Conservation (phyloP, 1,140 invertebrate genomes). For the Eurosta solidaginis region DNA sequence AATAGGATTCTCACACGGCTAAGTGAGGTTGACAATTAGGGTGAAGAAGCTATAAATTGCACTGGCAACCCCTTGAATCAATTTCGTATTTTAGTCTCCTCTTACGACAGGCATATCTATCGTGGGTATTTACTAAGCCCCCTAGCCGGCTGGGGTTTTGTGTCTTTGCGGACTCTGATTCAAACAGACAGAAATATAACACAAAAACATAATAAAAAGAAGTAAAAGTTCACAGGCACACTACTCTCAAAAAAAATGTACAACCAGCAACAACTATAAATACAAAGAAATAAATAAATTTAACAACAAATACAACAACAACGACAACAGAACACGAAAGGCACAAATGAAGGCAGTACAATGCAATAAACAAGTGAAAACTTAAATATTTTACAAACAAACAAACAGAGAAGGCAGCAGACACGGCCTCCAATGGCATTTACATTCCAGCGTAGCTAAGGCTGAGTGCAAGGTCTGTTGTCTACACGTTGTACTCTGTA, state of each 20-base stretch:
- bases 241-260: not conserved
- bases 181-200: not conserved
- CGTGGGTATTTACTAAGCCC: too few relatives aligned
- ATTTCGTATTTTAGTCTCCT: too few relatives aligned
- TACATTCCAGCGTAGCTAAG: not conserved
- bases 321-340: not conserved
- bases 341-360: not conserved
- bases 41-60: too few relatives aligned
- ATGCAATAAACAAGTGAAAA: conserved; percentile 20
- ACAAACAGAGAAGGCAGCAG: not conserved
- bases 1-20: too few relatives aligned
- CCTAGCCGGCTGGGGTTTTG: too few relatives aligned
- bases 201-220: not conserved
- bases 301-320: not conserved
- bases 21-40: too few relatives aligned
- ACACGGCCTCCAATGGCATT: not conserved
- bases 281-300: not conserved
- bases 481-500: not conserved
- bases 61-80: too few relatives aligned
- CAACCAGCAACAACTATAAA: too few relatives aligned
- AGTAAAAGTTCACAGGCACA: not conserved
- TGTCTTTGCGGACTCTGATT: too few relatives aligned
- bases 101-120: too few relatives aligned
- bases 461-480: not conserved
- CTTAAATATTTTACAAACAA: conserved; percentile 5